A percentile compares a stretch with the other conserved stretches of the same genome.
phyloP scores from a whole-genome alignment of 2,888 invertebrate species.

The Euplexia lucipara region DNA sequence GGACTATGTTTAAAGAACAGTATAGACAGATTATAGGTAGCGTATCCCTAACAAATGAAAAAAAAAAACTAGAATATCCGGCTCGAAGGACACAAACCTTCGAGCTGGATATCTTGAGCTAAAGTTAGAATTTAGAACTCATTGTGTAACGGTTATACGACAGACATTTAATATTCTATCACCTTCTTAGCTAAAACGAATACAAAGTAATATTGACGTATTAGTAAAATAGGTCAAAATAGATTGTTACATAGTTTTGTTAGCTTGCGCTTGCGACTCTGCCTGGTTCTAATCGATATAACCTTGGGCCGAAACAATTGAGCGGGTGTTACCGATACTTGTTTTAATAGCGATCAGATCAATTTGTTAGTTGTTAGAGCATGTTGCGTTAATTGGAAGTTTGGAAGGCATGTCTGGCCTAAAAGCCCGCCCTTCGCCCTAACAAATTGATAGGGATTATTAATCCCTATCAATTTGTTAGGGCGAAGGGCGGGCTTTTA shows the following conservation, averaged over 20 bases:
- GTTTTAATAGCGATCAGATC: constrained; percentile 11
- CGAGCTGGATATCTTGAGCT: no score
- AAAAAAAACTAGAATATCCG: no score
- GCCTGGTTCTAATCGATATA: constrained; percentile 27
- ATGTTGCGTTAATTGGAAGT: constrained; percentile 11
- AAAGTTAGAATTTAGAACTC: no score
- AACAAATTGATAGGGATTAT: background rate
- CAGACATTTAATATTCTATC: background rate
- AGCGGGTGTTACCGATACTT: constrained; percentile 12
- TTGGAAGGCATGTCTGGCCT: constrained; percentile 7
- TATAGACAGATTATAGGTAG: no score
- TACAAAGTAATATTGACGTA: constrained; percentile 9
- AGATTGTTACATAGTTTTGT: constrained; percentile 46
- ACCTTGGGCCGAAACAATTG: constrained; percentile 38
- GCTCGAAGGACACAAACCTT: no score
- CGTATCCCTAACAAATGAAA: no score
- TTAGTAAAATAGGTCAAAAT: constrained; percentile 43
- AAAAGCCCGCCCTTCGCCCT: no score
- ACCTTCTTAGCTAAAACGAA: constrained; percentile 5
- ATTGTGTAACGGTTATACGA: no score
- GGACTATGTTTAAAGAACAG: background rate
- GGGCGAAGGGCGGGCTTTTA: no score
- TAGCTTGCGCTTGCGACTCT: constrained; percentile 45
- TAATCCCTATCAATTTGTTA: background rate
- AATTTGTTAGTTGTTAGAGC: constrained; percentile 12